Percentiles rank a stretch among this genome's conserved stretches.
These are phyloP conservation scores for Ennomos quercinarius DNA, from an alignment of 2,888 invertebrate genomes.

Conservation along the genomic window DNA sequence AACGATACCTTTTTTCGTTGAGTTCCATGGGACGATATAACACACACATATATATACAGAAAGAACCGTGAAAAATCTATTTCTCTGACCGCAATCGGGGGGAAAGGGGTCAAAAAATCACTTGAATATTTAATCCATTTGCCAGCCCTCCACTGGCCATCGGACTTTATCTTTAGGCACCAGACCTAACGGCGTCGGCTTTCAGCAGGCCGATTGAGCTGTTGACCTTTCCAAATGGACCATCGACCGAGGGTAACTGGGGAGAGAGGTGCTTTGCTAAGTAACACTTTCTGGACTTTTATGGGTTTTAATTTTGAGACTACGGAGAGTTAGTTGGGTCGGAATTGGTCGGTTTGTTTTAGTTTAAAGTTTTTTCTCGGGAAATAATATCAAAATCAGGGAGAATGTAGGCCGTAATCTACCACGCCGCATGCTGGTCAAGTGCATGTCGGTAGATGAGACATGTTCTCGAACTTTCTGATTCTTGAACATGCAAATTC, in stretches of 20 bases:
- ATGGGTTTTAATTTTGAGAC: not conserved
- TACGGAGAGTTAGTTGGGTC: no score
- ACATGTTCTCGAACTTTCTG: no score
- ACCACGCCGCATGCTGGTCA: no score
- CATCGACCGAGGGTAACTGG: conserved; percentile 1
- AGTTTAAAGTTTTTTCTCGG: no score
- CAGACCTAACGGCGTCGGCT: conserved; percentile 16
- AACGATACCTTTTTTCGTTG: no score
- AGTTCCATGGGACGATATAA: no score
- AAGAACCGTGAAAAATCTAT: conserved; percentile 1
- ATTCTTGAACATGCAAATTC: no score
- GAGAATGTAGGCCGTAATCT: no score
- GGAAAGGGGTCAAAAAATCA: not conserved
- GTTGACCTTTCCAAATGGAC: conserved; percentile 30
- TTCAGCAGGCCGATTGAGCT: conserved; percentile 18
- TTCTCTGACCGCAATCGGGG: not conserved
- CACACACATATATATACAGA: not conserved
- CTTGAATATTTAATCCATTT: conserved; percentile 20
- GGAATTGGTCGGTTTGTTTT: no score
- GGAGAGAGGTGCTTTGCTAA: conserved; percentile 4
- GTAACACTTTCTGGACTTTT: not conserved
- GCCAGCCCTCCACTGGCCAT: conserved; percentile 4
- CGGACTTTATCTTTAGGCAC: conserved; percentile 20
- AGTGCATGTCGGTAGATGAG: no score
- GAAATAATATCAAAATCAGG: no score